A percentile compares a stretch with the other conserved stretches of the same genome.
Conservation (phyloP, 92 coral and sea anemone genomes). For the Montipora capitata region DNA sequence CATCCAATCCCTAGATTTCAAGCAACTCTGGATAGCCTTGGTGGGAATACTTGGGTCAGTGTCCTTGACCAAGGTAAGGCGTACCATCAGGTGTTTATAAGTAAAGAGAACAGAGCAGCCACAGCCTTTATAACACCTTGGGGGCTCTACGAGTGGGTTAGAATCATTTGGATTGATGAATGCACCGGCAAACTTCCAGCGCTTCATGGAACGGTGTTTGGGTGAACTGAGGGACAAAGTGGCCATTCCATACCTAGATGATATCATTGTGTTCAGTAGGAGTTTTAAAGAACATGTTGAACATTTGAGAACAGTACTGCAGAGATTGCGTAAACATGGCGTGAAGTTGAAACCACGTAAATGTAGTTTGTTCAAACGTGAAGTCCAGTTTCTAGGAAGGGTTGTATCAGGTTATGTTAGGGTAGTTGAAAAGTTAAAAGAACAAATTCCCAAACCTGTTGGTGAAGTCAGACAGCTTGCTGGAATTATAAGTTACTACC, state of each 20-base stretch:
- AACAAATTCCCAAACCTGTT: neutral
- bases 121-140: slow-evolving; percentile 50
- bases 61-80: slow-evolving; percentile 49
- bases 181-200: slow-evolving; percentile 40
- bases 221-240: neutral
- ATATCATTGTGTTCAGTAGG: too few species aligned
- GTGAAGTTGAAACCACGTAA: neutral
- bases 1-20: slow-evolving; percentile 61
- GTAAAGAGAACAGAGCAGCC: slow-evolving; percentile 27
- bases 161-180: slow-evolving; percentile 57
- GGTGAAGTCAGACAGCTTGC: neutral
- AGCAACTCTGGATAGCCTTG: neutral
- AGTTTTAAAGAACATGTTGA: neutral
- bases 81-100: slow-evolving; percentile 45
- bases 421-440: neutral
- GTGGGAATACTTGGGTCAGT: slow-evolving; percentile 53
- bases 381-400: neutral
- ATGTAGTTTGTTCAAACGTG: neutral
- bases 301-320: neutral
- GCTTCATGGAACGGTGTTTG: neutral
- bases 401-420: neutral
- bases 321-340: neutral
- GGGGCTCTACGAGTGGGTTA: neutral
- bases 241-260: too few species aligned
- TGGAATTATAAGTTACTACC: neutral